Conservation (phyloP, 2,797 vertebrate species). For the Cyprinella venusta region DNA sequence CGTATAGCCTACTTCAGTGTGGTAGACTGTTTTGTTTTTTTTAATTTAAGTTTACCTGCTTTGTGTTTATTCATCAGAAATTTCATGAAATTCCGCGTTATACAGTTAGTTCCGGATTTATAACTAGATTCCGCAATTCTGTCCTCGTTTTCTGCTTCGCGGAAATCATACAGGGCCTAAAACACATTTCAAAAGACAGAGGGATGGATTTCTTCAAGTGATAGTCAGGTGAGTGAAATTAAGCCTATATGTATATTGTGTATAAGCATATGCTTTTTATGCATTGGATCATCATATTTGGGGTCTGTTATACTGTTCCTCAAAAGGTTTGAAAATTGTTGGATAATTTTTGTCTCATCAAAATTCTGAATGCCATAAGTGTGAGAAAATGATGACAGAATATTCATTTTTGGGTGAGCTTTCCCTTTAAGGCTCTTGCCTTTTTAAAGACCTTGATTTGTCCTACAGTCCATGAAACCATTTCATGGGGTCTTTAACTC, state of each 20-base stretch:
- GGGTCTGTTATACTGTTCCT: background rate
- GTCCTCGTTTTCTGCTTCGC: too few species aligned
- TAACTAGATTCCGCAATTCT: too few species aligned
- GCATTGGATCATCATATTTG: background rate
- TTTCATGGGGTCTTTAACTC: conserved; percentile 31
- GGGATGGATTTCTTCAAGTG: too few species aligned
- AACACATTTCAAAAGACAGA: too few species aligned
- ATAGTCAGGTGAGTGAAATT: background rate
- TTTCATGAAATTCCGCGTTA: too few species aligned
- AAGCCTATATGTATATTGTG: background rate
- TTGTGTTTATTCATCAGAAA: too few species aligned
- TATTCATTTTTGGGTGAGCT: background rate
- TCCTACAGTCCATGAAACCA: background rate
- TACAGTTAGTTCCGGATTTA: too few species aligned
- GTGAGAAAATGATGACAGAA: background rate
- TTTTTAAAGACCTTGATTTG: conserved; percentile 21
- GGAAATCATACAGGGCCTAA: too few species aligned
- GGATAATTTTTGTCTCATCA: background rate
- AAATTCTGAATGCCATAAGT: background rate
- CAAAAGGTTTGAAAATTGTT: background rate
- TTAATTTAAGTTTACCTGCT: too few species aligned
- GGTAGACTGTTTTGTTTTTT: too few species aligned
- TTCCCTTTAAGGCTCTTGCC: background rate
- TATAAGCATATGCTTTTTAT: background rate
- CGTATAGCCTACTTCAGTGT: too few species aligned